A percentile compares a stretch with the other conserved stretches of the same genome.
phyloP scores from a whole-genome alignment of 2,888 invertebrate genomes.

The Malacosoma neustria region DNA sequence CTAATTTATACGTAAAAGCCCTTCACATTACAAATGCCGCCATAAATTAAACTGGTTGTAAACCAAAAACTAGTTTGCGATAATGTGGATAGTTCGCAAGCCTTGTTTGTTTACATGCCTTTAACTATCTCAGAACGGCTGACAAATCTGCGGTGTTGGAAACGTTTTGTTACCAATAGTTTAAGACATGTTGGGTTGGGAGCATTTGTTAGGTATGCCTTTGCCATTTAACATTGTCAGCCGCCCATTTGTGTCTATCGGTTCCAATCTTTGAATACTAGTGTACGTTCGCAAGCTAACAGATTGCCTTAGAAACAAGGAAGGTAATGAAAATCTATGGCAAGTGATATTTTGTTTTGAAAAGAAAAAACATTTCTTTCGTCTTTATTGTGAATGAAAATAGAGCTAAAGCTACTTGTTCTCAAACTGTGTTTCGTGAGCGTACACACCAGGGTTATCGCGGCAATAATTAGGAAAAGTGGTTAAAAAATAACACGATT shows the following conservation, averaged over 20 bases:
- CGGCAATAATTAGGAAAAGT: too few relatives aligned
- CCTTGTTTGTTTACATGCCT: conserved; percentile 34
- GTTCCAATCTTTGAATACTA: conserved; percentile 28
- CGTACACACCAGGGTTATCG: too few relatives aligned
- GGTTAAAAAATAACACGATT: too few relatives aligned
- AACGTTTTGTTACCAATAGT: conserved; percentile 57
- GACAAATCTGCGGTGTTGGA: conserved; percentile 53
- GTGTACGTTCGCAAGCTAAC: too few relatives aligned
- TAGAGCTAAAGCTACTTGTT: too few relatives aligned
- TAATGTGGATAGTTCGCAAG: conserved; percentile 35
- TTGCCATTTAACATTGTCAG: conserved; percentile 64
- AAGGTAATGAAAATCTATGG: too few relatives aligned
- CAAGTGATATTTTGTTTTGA: too few relatives aligned
- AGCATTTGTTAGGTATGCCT: conserved; percentile 57
- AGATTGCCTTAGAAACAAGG: too few relatives aligned
- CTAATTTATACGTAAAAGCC: background rate
- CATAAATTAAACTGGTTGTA: background rate
- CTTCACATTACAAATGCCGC: background rate
- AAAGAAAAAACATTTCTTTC: too few relatives aligned
- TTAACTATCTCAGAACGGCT: conserved; percentile 31
- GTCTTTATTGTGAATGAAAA: too few relatives aligned
- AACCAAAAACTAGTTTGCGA: background rate
- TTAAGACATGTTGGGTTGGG: conserved; percentile 54
- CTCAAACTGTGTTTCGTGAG: too few relatives aligned
- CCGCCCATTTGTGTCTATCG: conserved; percentile 64